phyloP scores from a whole-genome alignment of 2,888 invertebrate genomes.

The Apotomis turbidana region DNA sequence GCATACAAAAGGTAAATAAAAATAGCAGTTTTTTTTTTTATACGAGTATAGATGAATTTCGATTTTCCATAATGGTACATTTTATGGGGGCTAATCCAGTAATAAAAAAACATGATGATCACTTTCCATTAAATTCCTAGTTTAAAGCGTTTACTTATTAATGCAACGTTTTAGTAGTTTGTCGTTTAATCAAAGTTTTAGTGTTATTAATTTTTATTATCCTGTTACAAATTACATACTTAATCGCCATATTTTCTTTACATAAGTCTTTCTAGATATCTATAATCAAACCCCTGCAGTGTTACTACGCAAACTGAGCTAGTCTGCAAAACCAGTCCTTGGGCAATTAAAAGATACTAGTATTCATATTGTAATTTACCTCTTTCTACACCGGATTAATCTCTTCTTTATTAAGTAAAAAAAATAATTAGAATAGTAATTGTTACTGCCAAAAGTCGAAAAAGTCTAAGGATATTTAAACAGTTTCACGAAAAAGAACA shows the following conservation, averaged over 20 bases:
- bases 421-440: background rate
- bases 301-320: conserved; percentile 3
- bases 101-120: no score
- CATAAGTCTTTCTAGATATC: background rate
- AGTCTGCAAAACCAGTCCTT: conserved; percentile 11
- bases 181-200: no score
- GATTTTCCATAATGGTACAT: no score
- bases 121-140: no score
- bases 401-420: background rate
- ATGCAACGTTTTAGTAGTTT: no score
- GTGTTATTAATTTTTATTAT: no score
- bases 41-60: no score
- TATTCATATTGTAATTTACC: conserved; percentile 17
- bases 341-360: conserved; percentile 19
- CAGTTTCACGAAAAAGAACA: background rate
- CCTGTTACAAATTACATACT: background rate
- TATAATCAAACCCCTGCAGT: conserved; percentile 10
- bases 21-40: no score
- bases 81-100: no score
- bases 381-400: background rate
- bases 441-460: background rate
- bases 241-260: background rate
- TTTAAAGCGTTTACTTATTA: no score
- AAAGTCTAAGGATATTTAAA: background rate
- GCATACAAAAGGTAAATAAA: no score